These are phyloP conservation scores for Drosophila chauvacae DNA, from an alignment of 1,140 invertebrate genomes.

Conservation along the genomic window DNA sequence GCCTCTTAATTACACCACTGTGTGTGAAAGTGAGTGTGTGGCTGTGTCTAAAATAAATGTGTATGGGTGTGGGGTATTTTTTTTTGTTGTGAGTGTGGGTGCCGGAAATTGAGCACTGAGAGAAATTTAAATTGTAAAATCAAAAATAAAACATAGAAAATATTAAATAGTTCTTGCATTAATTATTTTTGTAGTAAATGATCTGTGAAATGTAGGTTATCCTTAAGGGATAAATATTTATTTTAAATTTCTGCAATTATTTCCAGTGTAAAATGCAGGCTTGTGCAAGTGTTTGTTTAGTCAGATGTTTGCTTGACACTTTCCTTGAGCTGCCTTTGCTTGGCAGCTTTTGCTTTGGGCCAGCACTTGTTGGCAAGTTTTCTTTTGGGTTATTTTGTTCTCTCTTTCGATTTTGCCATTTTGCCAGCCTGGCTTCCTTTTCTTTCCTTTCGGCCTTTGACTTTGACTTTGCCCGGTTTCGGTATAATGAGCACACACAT, in stretches of 20 bases:
- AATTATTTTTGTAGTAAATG: too few relatives aligned
- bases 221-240: not conserved
- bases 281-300: constrained; percentile 45
- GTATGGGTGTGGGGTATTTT: constrained; percentile 14
- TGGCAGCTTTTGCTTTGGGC: constrained; percentile 53
- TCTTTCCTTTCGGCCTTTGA: constrained; percentile 49
- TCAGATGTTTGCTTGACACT: constrained; percentile 77
- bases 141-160: not conserved
- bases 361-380: constrained; percentile 66
- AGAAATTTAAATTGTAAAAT: not conserved
- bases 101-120: constrained; percentile 12
- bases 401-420: constrained; percentile 7
- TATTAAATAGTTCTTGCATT: too few relatives aligned
- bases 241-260: not conserved
- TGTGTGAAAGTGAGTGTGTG: constrained; percentile 29
- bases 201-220: not conserved
- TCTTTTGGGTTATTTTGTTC: constrained; percentile 21
- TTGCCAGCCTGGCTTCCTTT: constrained; percentile 24
- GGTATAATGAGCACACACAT: constrained; percentile 71
- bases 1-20: constrained; percentile 83
- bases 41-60: constrained; percentile 15
- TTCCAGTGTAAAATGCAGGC: constrained; percentile 4
- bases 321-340: constrained; percentile 56
- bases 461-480: constrained; percentile 52
- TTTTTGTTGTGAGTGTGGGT: constrained; percentile 9